Base-by-base conservation (phyloP, 2,888 invertebrate genomes). In the Lucinisca nassula region DNA sequence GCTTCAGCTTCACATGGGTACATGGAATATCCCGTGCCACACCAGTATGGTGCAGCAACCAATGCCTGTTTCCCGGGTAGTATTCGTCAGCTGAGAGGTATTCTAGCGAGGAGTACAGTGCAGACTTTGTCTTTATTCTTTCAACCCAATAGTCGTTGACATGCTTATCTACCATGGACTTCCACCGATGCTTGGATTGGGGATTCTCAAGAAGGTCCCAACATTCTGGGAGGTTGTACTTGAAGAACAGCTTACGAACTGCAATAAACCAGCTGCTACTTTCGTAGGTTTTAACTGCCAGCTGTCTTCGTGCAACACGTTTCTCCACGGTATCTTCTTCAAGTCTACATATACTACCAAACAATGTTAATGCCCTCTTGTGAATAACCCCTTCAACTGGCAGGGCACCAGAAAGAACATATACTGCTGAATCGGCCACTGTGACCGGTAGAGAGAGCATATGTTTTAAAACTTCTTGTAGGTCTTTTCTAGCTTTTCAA, bases 191-290 rank as follows among this genome's bases (percentile, higher is more conserved):
- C 58, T 82, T 61, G 8, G n/a, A 35, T 30, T 45, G 67, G 17
- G 76, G 82, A 14, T 40, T 21, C 27, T 76, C 35, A 30, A 82
- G 12, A 21, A 30, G 17, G 6, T 82, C 21, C 1, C 30, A n/a
- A 14, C 32, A 30, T 0, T 70, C 76, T 14, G 67, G 49, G 3
- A 77, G 38, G 17, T 82, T 72, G 38, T 82, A 82, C 70, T 82
- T 82, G 49, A 55, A 70, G 27, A 82, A 70, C 0, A 82, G 24
- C n/a, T 55, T 77, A 0, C 67, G 58, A 0, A 81, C 45, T 35
- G 70, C 75, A 40, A 78, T 72, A 37, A 82, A 82, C 82, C 82
- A 82, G 51, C 77, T 82, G 67, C 10, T n/a, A 32, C 82, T 82
- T 37, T 77, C 55, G 4, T 32, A 35, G 2, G 17, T 4, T 72